These are phyloP conservation scores for Aphaenogaster ashmeadi DNA, from an alignment of 1,140 invertebrate species.

Conservation along the genomic window DNA sequence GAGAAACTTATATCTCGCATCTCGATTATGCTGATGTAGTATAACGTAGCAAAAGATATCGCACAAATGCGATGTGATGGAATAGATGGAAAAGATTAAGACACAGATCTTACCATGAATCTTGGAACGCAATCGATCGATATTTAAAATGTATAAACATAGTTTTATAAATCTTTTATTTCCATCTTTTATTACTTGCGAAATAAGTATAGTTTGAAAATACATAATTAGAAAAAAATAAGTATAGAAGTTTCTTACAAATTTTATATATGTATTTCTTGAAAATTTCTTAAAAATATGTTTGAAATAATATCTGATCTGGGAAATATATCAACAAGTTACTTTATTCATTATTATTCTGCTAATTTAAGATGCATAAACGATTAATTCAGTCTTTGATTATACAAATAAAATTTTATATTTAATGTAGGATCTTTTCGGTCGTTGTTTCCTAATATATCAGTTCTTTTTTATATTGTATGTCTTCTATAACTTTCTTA, in stretches of 20 bases:
- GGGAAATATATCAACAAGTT: not conserved
- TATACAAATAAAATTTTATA: not conserved
- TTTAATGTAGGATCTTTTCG: not conserved
- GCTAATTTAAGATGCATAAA: not conserved
- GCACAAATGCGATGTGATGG: not conserved
- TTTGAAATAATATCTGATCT: not conserved
- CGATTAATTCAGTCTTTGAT: not conserved
- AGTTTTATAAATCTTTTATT: conserved; percentile 9
- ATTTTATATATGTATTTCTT: not conserved
- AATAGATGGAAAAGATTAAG: not conserved
- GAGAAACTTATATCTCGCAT: conserved; percentile 3
- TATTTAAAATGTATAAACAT: not conserved
- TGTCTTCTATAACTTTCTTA: not conserved
- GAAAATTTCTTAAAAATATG: not conserved
- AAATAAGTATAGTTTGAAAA: not conserved
- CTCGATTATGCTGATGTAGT: conserved; percentile 5
- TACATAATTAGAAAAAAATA: not conserved
- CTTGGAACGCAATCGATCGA: not conserved
- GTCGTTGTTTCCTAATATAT: not conserved
- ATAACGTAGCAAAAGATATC: conserved; percentile 2
- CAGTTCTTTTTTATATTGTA: not conserved
- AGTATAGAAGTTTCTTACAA: not conserved
- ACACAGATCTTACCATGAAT: not conserved
- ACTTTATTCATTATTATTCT: not conserved
- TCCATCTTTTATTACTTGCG: not conserved